A percentile compares a stretch with the other conserved stretches of the same genome.
Evolutionary conservation across 2,888 invertebrate species (phyloP).

Genomic region (Diadegma fenestrale): DNA sequence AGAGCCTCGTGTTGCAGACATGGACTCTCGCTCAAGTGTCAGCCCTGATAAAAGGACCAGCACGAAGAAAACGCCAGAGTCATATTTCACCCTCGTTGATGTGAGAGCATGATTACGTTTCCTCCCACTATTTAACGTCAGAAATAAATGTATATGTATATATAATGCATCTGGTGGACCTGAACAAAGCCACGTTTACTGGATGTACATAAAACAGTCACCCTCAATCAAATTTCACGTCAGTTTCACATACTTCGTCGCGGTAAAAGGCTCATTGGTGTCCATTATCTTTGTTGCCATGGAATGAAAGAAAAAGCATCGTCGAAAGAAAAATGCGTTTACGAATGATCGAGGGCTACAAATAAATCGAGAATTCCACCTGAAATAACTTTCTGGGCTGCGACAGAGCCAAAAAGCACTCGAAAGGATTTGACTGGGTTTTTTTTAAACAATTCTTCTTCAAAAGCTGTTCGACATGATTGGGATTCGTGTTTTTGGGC

Average conservation of each 20-base stretch:
- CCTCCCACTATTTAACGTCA: constrained; percentile 48
- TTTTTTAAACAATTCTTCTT: background rate
- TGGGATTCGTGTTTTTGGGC: constrained; percentile 1
- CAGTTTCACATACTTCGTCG: background rate
- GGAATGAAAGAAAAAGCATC: background rate
- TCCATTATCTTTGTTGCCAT: background rate
- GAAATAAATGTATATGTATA: constrained; percentile 10
- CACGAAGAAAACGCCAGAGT: constrained; percentile 32
- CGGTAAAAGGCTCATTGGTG: background rate
- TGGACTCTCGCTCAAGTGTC: background rate
- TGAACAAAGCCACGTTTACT: constrained; percentile 1
- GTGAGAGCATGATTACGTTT: constrained; percentile 50
- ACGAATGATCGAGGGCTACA: background rate
- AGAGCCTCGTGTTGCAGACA: constrained; percentile 38
- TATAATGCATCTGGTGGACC: constrained; percentile 1
- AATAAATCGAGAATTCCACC: background rate
- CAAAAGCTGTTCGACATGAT: background rate
- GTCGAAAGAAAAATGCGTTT: background rate
- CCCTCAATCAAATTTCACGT: constrained; percentile 6
- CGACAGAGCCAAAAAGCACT: background rate
- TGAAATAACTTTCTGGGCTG: background rate
- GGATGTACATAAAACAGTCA: background rate
- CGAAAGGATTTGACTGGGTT: too few species aligned
- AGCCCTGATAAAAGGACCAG: constrained; percentile 26
- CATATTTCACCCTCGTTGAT: constrained; percentile 39